A percentile compares a stretch with the other conserved stretches of the same genome.
Evolutionary conservation across 2,113 vertebrate species (phyloP).

Genomic region (Mungos mungo): DNA sequence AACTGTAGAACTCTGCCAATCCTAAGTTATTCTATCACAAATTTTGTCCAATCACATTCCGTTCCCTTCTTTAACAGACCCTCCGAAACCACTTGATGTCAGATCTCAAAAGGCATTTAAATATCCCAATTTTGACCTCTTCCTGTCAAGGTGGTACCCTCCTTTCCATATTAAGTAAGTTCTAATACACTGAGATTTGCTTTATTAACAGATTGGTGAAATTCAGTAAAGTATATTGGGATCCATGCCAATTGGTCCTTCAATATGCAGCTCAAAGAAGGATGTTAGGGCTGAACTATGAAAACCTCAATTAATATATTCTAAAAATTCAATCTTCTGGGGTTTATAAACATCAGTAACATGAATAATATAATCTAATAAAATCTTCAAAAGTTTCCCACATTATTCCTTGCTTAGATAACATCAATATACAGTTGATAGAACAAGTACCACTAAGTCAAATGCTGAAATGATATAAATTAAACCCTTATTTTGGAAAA

Average conservation of each 20-base stretch:
- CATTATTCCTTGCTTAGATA: background rate
- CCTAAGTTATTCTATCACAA: background rate
- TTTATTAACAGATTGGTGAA: background rate
- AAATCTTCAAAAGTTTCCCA: background rate
- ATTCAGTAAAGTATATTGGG: background rate
- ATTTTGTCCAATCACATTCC: background rate
- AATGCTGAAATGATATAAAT: slow-evolving; percentile 12
- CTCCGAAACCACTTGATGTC: background rate
- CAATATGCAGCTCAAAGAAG: background rate
- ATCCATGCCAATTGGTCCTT: background rate
- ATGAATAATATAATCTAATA: background rate
- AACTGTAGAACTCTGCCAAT: background rate
- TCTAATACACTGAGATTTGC: background rate
- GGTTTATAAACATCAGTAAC: background rate
- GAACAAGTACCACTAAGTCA: background rate
- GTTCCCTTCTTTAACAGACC: background rate
- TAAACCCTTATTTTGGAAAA: background rate
- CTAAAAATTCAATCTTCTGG: background rate
- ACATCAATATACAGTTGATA: background rate
- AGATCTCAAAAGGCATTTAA: background rate
- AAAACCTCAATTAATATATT: background rate
- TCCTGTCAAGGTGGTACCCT: background rate
- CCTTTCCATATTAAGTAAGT: background rate
- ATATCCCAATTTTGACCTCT: background rate
- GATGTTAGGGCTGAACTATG: background rate